phyloP scores from a whole-genome alignment of 2,888 invertebrate species.

The Aphidoletes aphidimyza region DNA sequence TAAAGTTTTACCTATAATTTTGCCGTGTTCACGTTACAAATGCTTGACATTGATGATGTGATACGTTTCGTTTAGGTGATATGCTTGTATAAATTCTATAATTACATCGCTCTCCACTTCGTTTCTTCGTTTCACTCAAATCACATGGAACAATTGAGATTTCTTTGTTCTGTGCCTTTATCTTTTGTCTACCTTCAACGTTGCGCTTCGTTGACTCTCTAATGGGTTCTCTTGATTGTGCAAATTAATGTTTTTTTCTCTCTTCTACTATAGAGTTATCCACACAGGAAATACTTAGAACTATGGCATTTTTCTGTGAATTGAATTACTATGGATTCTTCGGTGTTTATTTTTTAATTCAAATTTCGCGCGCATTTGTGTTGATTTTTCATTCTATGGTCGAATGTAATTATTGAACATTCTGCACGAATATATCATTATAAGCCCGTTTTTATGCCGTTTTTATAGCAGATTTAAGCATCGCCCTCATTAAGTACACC shows the following conservation, averaged over 20 bases:
- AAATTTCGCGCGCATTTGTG: not conserved
- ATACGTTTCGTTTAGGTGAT: conserved; percentile 23
- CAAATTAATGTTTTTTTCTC: not conserved
- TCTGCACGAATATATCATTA: not conserved
- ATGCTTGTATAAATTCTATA: conserved; percentile 8
- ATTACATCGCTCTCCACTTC: not conserved
- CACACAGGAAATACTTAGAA: conserved; percentile 1
- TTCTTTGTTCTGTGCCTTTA: not conserved
- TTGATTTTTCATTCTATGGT: not conserved
- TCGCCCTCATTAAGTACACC: too few species aligned
- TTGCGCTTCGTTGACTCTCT: not conserved
- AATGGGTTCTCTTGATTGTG: conserved; percentile 31
- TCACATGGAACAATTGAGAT: not conserved
- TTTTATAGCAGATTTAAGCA: not conserved
- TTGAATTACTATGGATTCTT: not conserved
- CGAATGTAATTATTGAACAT: not conserved
- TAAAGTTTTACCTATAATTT: conserved; percentile 1
- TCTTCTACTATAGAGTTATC: not conserved
- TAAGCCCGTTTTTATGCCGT: not conserved
- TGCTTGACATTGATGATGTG: not conserved
- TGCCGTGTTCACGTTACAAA: not conserved
- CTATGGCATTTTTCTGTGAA: not conserved
- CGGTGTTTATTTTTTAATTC: not conserved
- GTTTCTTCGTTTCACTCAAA: not conserved
- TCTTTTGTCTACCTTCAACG: not conserved